A percentile compares a stretch with the other conserved stretches of the same genome.
Conservation (phyloP, 2,888 invertebrate species). For the Sialis fuliginosa region DNA sequence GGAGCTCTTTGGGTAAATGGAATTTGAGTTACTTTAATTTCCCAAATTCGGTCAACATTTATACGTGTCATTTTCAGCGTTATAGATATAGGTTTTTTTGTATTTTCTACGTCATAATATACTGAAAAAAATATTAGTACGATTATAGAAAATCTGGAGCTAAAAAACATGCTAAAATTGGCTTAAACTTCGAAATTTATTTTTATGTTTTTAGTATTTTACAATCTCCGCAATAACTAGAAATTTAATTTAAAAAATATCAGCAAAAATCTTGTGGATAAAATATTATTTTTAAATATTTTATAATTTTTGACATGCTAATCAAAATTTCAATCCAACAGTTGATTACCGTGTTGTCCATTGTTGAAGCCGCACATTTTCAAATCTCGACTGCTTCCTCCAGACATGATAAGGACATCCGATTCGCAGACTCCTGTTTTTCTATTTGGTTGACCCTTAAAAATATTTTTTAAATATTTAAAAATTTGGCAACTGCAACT, state of each 20-base stretch:
- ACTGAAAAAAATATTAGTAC: conserved; percentile 28
- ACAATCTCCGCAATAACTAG: no score
- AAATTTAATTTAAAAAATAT: no score
- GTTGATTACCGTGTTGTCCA: conserved; percentile 58
- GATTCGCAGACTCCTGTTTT: conserved; percentile 62
- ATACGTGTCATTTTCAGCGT: conserved; percentile 38
- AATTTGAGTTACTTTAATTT: conserved; percentile 57
- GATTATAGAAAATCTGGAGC: background rate
- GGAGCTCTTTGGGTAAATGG: conserved; percentile 63
- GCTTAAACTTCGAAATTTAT: no score
- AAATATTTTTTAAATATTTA: conserved; percentile 9
- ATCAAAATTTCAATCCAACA: no score
- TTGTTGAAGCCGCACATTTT: conserved; percentile 66
- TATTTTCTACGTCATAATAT: conserved; percentile 45
- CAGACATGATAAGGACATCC: conserved; percentile 44
- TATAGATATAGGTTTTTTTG: conserved; percentile 29
- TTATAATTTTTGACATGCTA: no score
- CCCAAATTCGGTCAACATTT: conserved; percentile 56
- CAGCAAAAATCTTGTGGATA: no score
- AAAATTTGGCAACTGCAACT: conserved; percentile 2
- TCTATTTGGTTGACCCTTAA: conserved; percentile 66
- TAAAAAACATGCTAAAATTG: no score
- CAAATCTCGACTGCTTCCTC: conserved; percentile 37
- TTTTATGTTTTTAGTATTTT: no score
- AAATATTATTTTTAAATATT: no score